Evolutionary conservation across 2,113 vertebrate genomes (phyloP).

Genomic region (Furnarius figulus): DNA sequence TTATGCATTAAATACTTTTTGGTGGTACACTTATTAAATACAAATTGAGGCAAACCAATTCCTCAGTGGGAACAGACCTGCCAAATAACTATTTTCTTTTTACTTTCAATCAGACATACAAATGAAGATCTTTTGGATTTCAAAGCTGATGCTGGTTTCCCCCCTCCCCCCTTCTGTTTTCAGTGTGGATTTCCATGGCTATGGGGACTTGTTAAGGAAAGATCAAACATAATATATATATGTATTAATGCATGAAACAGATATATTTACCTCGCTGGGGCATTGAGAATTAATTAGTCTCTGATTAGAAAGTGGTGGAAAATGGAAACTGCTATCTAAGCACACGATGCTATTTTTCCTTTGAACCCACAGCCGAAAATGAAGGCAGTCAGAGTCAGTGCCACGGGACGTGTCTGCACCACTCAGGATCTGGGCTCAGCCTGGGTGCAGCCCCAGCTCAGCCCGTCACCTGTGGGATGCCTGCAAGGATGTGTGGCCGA

Average conservation of each 20-base stretch:
- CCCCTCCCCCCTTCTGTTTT: background rate
- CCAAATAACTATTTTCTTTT: constrained; percentile 59
- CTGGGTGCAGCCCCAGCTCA: background rate
- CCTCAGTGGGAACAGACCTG: constrained; percentile 36
- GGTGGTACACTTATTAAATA: constrained; percentile 55
- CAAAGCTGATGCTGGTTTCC: constrained; percentile 33
- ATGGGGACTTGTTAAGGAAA: constrained; percentile 69
- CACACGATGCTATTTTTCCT: background rate
- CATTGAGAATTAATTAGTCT: constrained; percentile 65
- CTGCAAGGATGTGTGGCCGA: fast-evolving
- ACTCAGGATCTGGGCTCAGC: fast-evolving
- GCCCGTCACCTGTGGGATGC: background rate
- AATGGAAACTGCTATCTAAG: constrained; percentile 12
- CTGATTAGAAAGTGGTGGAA: constrained; percentile 50
- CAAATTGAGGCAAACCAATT: constrained; percentile 57
- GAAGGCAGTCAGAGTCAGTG: fast-evolving
- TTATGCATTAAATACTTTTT: constrained; percentile 60
- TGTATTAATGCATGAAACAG: constrained; percentile 71
- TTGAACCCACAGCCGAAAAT: background rate
- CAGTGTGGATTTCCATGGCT: constrained; percentile 55
- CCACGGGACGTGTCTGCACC: fast-evolving
- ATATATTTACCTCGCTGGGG: constrained; percentile 67
- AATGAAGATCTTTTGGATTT: constrained; percentile 60
- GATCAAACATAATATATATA: constrained; percentile 69
- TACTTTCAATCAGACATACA: constrained; percentile 36